These are phyloP conservation scores for Aratinga solstitialis DNA, from an alignment of 2,797 vertebrate genomes.

Conservation along the genomic window DNA sequence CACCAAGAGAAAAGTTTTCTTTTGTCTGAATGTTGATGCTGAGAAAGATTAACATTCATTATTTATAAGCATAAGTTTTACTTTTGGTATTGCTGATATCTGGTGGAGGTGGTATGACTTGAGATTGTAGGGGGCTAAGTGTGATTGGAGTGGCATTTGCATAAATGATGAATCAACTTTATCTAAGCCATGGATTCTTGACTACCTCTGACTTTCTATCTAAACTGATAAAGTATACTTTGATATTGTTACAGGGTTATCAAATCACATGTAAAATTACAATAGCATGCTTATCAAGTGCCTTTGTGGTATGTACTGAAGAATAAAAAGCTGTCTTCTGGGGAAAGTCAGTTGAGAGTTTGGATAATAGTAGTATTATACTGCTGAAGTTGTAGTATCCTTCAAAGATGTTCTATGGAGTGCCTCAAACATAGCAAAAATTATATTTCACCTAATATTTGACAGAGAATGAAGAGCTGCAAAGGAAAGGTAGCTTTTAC, in stretches of 20 bases:
- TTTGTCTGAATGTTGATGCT: neutral
- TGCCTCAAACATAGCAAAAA: neutral
- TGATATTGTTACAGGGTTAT: neutral
- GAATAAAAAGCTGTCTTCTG: neutral
- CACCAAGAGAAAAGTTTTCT: neutral
- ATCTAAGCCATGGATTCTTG: neutral
- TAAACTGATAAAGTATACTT: neutral
- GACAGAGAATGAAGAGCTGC: neutral
- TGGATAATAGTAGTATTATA: neutral
- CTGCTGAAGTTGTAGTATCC: neutral
- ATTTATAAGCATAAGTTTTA: neutral
- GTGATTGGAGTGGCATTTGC: neutral
- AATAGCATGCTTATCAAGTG: neutral
- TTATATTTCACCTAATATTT: neutral
- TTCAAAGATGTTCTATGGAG: neutral
- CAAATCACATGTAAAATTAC: neutral
- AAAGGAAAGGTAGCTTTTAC: neutral
- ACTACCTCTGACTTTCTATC: neutral
- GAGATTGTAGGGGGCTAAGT: neutral
- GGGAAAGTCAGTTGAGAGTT: neutral
- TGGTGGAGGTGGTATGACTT: neutral
- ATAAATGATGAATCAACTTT: neutral
- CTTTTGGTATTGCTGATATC: neutral
- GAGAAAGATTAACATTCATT: neutral
- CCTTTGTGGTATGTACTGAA: neutral